Evolutionary conservation across 2,113 vertebrate genomes (phyloP).

Genomic region (Falcunculus frontatus): DNA sequence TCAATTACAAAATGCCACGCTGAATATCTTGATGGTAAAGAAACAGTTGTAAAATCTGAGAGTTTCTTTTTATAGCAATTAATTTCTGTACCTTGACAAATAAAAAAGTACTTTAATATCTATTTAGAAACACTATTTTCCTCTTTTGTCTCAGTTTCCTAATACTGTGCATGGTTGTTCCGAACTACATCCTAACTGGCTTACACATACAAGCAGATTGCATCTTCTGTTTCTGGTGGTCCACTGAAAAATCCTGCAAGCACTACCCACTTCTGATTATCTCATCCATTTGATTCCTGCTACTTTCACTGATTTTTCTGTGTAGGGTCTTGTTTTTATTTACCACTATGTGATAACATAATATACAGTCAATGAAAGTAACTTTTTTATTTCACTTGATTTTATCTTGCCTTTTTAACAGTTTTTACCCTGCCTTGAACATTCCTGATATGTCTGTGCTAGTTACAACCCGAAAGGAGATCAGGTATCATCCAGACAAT

Average conservation of each 20-base stretch:
- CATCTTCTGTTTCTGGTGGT: background rate
- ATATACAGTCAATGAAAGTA: background rate
- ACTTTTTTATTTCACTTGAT: background rate
- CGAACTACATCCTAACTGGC: background rate
- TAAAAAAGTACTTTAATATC: background rate
- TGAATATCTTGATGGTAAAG: background rate
- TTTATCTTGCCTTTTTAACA: background rate
- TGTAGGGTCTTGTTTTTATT: background rate
- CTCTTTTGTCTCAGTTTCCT: background rate
- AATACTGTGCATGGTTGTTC: background rate
- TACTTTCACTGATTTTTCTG: background rate
- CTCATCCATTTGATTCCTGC: background rate
- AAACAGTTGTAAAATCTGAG: background rate
- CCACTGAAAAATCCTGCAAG: background rate
- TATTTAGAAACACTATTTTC: background rate
- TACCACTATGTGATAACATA: background rate
- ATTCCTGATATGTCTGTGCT: background rate
- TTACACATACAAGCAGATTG: background rate
- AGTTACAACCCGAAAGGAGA: background rate
- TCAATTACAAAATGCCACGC: background rate
- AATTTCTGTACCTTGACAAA: background rate
- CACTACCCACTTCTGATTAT: background rate
- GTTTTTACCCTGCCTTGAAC: background rate
- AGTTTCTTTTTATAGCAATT: background rate
- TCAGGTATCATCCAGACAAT: background rate